Conservation (phyloP, 1,140 invertebrate genomes). For the Copidosoma floridanum region DNA sequence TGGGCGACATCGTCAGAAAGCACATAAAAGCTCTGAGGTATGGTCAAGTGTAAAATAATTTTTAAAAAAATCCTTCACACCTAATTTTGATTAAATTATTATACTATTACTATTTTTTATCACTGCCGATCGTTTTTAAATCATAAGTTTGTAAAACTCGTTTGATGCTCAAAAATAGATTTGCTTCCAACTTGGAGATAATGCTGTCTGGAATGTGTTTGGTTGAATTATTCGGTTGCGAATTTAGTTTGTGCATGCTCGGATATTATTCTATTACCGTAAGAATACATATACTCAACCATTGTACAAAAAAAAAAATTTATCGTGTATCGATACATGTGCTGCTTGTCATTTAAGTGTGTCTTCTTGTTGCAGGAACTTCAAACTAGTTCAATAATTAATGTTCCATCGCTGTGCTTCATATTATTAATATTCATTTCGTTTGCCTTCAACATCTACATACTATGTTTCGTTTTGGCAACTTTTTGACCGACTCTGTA, state of each 20-base stretch:
- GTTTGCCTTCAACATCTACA: not conserved
- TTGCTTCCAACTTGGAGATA: constrained; percentile 25
- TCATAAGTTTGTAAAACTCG: no score
- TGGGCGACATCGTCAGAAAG: not conserved
- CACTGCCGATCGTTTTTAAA: not conserved
- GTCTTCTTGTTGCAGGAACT: no score
- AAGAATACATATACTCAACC: no score
- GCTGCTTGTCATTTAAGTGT: no score
- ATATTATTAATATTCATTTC: constrained; percentile 13
- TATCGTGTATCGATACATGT: no score
- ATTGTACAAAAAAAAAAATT: no score
- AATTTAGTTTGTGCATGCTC: constrained; percentile 30
- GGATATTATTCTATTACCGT: constrained; percentile 28
- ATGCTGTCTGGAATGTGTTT: constrained; percentile 30
- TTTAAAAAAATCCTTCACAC: no score
- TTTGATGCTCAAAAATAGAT: constrained; percentile 15
- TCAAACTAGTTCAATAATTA: no score
- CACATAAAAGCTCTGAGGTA: constrained; percentile 20
- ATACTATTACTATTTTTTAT: not conserved
- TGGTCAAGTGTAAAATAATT: no score
- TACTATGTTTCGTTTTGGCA: not conserved
- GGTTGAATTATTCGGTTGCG: constrained; percentile 32
- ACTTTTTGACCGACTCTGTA: not conserved
- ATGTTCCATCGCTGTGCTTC: no score
- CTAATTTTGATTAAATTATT: constrained; percentile 11